Conservation (phyloP, 37 sponge, comb jelly and placozoan species). For the Chondrosia reniformis region DNA sequence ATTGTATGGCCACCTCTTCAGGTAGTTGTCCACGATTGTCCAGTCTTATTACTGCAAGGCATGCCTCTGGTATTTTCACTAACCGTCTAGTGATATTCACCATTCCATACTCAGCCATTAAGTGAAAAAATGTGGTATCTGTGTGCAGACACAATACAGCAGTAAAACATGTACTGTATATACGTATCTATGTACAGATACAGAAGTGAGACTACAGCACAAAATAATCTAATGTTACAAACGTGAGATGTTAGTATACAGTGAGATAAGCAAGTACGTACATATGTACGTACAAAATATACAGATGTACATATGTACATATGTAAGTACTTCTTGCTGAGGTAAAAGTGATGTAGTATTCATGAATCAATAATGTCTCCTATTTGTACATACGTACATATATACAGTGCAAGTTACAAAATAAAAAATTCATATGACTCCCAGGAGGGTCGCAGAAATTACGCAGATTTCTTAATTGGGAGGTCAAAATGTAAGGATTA, state of each 20-base stretch:
- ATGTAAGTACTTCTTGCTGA: neutral
- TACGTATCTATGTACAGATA: neutral
- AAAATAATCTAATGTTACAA: neutral
- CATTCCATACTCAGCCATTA: constrained; percentile 17
- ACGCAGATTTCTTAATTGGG: too few relatives aligned
- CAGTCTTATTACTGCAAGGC: neutral
- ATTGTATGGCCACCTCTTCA: neutral
- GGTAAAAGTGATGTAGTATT: neutral
- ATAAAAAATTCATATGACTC: too few relatives aligned
- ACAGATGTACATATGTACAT: neutral
- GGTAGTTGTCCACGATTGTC: neutral
- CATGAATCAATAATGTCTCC: neutral
- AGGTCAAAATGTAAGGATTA: too few relatives aligned
- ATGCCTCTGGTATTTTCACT: neutral
- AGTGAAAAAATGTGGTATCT: neutral
- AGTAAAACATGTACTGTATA: neutral
- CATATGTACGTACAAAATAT: neutral
- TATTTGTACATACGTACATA: neutral
- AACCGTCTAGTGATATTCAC: neutral
- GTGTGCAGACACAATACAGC: too few relatives aligned
- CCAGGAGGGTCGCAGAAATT: too few relatives aligned
- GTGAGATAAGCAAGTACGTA: neutral
- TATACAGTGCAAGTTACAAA: too few relatives aligned
- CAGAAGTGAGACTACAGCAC: neutral
- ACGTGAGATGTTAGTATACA: neutral